Base-by-base conservation (phyloP, 2,113 vertebrate species). In the Nothocercus nigrocapillus region DNA sequence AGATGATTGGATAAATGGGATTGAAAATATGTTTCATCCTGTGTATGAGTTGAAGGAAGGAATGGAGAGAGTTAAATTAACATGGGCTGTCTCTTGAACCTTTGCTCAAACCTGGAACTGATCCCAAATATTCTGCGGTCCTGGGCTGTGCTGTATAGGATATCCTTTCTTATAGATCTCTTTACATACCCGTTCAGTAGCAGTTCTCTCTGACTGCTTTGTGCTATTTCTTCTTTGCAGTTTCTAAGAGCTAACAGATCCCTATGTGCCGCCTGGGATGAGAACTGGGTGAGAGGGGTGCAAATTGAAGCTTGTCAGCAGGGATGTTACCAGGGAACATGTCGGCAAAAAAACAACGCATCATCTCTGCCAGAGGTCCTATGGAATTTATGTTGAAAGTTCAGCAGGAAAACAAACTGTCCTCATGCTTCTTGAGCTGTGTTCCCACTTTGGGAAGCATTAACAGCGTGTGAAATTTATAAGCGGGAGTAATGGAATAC, bases 381-480 rank as follows among this genome's bases (percentile, higher is more conserved):
- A 38, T 78, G 84, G 94, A 91, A 92, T 92, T 95, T 91, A 62
- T 82, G 69, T 77, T 83, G 77, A 88, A 94, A 95, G 88, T 94
- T 81, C 82, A 92, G 68, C 58, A 70, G 91, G 82, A 96, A 96
- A 90, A 81, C 64, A 89, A 88, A 47, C 80, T 88, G 70, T 91
- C 93, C 95, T 96, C 86, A 54, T 80, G 77, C 68, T 93, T 84
- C 93, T 73, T 85, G 82, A 91, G 72, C 86, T 80, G 34, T 72
- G 56, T 30, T 95, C 84, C 88, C 86, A 86, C 85, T 76, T 92
- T 80, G 95, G 85, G 93, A 96, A 95, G 93, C 73, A 72, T 74
- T 97, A 93, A 78, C 32, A 67, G 79, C 1, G 49, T 89, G 93
- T 82, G 91, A 93, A 96, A 91, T 96, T 94, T 93, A 82, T 92